Base-by-base conservation (phyloP, 2,888 invertebrate species). In the Phragmatobia fuliginosa region DNA sequence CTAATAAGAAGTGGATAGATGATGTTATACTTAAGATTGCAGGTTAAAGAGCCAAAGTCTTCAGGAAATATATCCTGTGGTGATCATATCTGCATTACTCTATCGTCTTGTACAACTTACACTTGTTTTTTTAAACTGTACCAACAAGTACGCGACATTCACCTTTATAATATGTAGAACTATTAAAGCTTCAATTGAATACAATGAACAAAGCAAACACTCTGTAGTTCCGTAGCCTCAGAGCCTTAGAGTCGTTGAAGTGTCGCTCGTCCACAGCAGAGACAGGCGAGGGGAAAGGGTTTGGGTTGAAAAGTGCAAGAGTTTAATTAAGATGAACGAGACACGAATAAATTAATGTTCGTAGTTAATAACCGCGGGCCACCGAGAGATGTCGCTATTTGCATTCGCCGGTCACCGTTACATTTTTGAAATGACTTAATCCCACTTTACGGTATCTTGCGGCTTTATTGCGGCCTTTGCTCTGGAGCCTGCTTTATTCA, bases 241-340 rank as follows among this genome's bases (percentile, higher is more conserved):
- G n/a, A n/a, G n/a, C n/a, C 45, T 31, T 62, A 28, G 41, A 52
- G 21, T 32, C 16, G 18, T 41, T 52, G 62, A 62, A 67, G 62
- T 62, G 41, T 3, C 25, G 45, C 41, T 66, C 32, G 59, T 49
- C 28, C 67, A 36, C 58, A 68, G 67, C 38, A 41, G 41, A 18
- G n/a, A n/a, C n/a, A n/a, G 18, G 41, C 14, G 41, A 41, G 41
- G 18, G 2, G 45, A 21, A 6, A 21, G 45, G 16, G 41, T 21
- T 32, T 73, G 49, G 72, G 78, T 77, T 76, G 80, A 84, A 85
- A 87, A 87, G 86, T 87, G 88, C 87, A 88, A 84, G 87, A 84
- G 84, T 85, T 87, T 87, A 87, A 88, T 87, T 87, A 87, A 86
- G 87, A 85, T 73, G 79, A 84, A 85, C 84, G 81, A 78, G 81